Evolutionary conservation across 1,140 invertebrate species (phyloP).

Genomic region (Drosophila murphyi): DNA sequence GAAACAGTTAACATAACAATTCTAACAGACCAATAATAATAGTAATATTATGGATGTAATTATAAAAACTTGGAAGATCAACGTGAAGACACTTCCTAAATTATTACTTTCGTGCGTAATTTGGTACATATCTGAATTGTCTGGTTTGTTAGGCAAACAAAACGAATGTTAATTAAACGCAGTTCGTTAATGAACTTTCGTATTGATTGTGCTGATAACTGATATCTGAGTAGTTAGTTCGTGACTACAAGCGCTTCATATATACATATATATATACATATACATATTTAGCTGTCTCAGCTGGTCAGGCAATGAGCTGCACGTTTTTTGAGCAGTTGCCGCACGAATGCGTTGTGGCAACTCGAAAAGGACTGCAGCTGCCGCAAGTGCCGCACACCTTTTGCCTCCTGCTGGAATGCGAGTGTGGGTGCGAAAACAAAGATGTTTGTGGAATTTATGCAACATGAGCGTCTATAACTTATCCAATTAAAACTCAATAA

Average conservation of each 20-base stretch:
- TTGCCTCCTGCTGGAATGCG: background rate
- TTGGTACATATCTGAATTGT: background rate
- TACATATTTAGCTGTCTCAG: constrained; percentile 1
- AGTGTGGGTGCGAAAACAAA: constrained; percentile 73
- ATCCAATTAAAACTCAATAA: constrained; percentile 83
- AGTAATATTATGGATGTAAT: too few species aligned
- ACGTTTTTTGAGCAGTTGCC: constrained; percentile 58
- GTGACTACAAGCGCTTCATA: background rate
- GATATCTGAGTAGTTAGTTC: constrained; percentile 3
- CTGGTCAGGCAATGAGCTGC: constrained; percentile 66
- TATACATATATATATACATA: background rate
- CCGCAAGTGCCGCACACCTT: constrained; percentile 24
- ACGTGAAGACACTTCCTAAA: constrained; percentile 16
- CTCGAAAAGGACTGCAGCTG: constrained; percentile 24
- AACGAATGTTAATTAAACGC: constrained; percentile 66
- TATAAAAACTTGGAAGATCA: constrained; percentile 41
- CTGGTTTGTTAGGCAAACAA: constrained; percentile 34
- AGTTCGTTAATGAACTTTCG: constrained; percentile 43
- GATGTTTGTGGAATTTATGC: constrained; percentile 76
- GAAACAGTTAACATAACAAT: too few species aligned
- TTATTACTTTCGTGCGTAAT: background rate
- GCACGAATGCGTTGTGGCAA: constrained; percentile 62
- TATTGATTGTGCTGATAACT: constrained; percentile 62
- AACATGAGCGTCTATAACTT: constrained; percentile 82
- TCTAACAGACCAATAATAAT: too few species aligned